Conservation (phyloP, 2,797 vertebrate species). For the Thamnophis elegans region DNA sequence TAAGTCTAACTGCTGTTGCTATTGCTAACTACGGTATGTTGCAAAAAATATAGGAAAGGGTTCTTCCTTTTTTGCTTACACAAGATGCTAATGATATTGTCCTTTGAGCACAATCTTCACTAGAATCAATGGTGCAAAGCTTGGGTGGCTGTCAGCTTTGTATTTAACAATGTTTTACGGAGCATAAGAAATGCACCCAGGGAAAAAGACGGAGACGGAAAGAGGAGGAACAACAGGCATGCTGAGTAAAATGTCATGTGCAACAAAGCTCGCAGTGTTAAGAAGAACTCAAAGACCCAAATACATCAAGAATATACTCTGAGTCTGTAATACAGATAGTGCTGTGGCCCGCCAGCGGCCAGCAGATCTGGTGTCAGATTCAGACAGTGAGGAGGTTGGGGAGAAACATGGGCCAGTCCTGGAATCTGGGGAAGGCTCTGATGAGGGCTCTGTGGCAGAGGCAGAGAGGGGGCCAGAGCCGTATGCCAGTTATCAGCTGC, state of each 20-base stretch:
- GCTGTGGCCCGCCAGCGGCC: no score
- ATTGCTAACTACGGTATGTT: background rate
- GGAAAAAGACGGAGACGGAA: background rate
- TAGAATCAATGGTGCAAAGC: background rate
- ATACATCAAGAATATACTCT: background rate
- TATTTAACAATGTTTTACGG: background rate
- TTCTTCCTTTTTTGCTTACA: background rate
- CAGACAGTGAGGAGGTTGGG: no score
- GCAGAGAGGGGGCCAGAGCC: no score
- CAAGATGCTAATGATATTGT: background rate
- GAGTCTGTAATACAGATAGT: background rate
- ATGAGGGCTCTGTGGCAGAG: no score
- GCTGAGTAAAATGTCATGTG: background rate
- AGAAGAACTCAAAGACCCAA: conserved; percentile 38
- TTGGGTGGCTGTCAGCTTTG: background rate
- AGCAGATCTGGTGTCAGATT: no score
- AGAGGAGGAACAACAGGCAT: accelerated
- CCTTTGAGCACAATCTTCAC: conserved; percentile 17
- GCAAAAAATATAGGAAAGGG: conserved; percentile 17
- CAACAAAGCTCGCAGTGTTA: conserved; percentile 14
- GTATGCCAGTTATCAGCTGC: no score
- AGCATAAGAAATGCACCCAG: background rate
- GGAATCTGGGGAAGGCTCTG: no score
- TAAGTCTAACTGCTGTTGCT: no score
- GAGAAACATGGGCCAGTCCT: no score